Evolutionary conservation across 2,888 invertebrate species (phyloP).

Genomic region (Dendrolimus houi): DNA sequence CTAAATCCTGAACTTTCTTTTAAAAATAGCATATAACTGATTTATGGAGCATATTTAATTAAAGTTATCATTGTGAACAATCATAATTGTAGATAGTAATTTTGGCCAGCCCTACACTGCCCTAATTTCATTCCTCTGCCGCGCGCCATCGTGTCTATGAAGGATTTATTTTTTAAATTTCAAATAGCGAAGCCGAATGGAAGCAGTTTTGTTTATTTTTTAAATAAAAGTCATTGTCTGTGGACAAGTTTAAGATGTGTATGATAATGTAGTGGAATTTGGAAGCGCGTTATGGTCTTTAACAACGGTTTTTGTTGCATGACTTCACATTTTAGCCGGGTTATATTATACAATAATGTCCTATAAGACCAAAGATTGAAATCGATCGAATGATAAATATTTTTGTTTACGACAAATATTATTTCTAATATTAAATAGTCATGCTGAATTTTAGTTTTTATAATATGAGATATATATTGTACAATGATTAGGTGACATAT

Average conservation of each 20-base stretch:
- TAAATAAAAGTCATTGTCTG: constrained; percentile 68
- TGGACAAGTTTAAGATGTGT: constrained; percentile 55
- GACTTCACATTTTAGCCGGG: constrained; percentile 39
- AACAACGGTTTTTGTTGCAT: constrained; percentile 35
- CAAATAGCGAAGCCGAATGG: constrained; percentile 44
- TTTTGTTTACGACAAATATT: background rate
- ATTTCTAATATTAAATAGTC: constrained; percentile 10
- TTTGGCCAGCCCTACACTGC: constrained; percentile 38
- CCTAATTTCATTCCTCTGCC: constrained; percentile 48
- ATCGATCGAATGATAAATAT: background rate
- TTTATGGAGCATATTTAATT: background rate
- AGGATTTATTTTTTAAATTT: constrained; percentile 46
- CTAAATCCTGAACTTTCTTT: too few species aligned
- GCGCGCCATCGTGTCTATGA: constrained; percentile 43
- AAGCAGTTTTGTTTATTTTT: constrained; percentile 54
- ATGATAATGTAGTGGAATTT: constrained; percentile 57
- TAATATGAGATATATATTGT: constrained; percentile 7
- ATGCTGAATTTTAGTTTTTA: constrained; percentile 22
- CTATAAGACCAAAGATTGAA: background rate
- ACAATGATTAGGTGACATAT: too few species aligned
- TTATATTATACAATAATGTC: background rate
- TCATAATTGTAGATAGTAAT: background rate
- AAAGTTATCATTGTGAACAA: background rate
- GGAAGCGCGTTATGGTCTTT: constrained; percentile 29
- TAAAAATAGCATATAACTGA: too few species aligned